These are phyloP conservation scores for Peromyscus leucopus DNA, from an alignment of 2,113 vertebrate genomes.

Conservation along the genomic window DNA sequence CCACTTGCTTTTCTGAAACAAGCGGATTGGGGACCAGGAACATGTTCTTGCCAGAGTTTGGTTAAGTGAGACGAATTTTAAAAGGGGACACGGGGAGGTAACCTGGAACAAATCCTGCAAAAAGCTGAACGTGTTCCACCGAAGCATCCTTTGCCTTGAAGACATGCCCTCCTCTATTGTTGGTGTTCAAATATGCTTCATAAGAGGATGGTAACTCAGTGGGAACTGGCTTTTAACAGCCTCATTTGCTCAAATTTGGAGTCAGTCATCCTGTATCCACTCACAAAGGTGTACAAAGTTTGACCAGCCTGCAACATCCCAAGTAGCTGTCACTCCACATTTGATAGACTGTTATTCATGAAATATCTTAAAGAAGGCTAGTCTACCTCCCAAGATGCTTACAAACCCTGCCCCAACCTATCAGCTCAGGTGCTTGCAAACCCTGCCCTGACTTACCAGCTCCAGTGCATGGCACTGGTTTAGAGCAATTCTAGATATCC, in stretches of 20 bases:
- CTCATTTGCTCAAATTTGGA: neutral
- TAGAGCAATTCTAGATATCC: neutral
- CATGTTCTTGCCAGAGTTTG: neutral
- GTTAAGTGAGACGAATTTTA: neutral
- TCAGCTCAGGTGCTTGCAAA: neutral
- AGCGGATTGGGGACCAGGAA: neutral
- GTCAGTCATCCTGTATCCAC: neutral
- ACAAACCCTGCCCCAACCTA: neutral
- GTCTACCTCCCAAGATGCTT: neutral
- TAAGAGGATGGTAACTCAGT: neutral
- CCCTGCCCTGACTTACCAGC: neutral
- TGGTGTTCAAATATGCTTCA: neutral
- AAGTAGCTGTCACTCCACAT: neutral
- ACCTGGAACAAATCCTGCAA: neutral
- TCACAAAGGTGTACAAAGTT: neutral
- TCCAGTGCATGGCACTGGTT: neutral
- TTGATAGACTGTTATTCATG: neutral
- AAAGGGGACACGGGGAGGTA: neutral
- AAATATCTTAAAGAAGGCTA: neutral
- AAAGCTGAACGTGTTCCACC: neutral
- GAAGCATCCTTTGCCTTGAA: neutral
- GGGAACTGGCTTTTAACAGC: neutral
- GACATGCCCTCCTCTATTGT: rapidly evolving
- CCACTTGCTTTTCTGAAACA: neutral
- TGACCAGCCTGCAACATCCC: neutral